Evolutionary conservation across 2,113 vertebrate genomes (phyloP).

Genomic region (Clarias macrocephalus): DNA sequence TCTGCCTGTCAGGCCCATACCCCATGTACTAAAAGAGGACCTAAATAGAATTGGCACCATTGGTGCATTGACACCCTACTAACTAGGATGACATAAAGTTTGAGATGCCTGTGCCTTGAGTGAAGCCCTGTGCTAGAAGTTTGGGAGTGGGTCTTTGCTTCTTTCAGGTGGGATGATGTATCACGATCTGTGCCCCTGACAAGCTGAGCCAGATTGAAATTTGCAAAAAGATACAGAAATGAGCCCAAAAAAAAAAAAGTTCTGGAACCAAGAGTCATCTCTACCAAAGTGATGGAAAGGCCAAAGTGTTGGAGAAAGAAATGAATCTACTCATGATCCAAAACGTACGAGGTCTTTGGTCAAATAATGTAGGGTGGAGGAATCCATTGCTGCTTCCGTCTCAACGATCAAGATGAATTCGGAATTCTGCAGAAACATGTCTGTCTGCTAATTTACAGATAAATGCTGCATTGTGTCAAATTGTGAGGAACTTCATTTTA

Average conservation of each 20-base stretch:
- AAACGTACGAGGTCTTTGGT: not conserved
- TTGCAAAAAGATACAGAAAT: not conserved
- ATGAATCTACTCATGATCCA: not conserved
- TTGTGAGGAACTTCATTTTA: not conserved
- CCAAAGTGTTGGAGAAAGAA: not conserved
- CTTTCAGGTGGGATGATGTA: not conserved
- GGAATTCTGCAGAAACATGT: not conserved
- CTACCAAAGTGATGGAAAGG: not conserved
- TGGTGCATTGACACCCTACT: not conserved
- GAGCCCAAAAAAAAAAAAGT: not conserved
- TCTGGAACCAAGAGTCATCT: not conserved
- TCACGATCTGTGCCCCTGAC: not conserved
- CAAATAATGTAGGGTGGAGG: not conserved
- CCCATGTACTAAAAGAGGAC: not conserved
- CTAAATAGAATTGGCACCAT: not conserved
- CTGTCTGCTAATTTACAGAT: not conserved
- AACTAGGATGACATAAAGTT: not conserved
- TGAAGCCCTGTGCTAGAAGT: not conserved
- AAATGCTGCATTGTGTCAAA: not conserved
- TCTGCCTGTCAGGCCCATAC: not conserved
- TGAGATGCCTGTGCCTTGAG: not conserved
- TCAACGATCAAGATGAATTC: not conserved
- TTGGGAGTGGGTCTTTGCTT: not conserved
- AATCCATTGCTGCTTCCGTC: not conserved
- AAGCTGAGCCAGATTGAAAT: not conserved